Percentiles rank a stretch among this genome's conserved stretches.
These are phyloP conservation scores for Poecilobothrus nobilitatus DNA, from an alignment of 2,888 invertebrate species.

Conservation along the genomic window DNA sequence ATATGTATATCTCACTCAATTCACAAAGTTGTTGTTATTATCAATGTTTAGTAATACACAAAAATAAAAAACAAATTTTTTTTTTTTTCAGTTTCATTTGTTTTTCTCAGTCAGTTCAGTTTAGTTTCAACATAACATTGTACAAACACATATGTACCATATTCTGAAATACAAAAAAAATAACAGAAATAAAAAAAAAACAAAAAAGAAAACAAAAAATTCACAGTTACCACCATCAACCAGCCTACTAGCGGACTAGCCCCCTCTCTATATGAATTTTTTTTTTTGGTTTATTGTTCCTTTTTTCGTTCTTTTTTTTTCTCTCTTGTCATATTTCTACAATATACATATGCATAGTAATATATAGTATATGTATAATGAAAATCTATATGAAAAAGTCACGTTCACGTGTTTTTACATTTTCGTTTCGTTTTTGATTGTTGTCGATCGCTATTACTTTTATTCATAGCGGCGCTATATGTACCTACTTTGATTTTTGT, in stretches of 20 bases:
- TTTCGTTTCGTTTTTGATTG: not conserved
- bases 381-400: not conserved
- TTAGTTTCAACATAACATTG: too few relatives aligned
- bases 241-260: not conserved
- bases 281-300: too few relatives aligned
- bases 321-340: too few relatives aligned
- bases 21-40: not conserved
- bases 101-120: too few relatives aligned
- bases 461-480: too few relatives aligned
- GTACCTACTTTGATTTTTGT: not conserved
- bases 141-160: not conserved
- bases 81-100: not conserved
- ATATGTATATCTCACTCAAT: too few relatives aligned
- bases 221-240: not conserved
- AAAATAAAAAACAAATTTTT: too few relatives aligned
- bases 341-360: too few relatives aligned
- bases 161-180: not conserved
- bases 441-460: not conserved
- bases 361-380: not conserved
- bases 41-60: not conserved
- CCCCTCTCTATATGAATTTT: not conserved
- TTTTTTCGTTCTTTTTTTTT: too few relatives aligned
- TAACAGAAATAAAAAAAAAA: not conserved
- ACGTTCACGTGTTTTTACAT: constrained; percentile 9
- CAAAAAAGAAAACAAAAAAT: not conserved